Conservation (phyloP, 1,140 invertebrate genomes). For the Scaptomyza graminum region DNA sequence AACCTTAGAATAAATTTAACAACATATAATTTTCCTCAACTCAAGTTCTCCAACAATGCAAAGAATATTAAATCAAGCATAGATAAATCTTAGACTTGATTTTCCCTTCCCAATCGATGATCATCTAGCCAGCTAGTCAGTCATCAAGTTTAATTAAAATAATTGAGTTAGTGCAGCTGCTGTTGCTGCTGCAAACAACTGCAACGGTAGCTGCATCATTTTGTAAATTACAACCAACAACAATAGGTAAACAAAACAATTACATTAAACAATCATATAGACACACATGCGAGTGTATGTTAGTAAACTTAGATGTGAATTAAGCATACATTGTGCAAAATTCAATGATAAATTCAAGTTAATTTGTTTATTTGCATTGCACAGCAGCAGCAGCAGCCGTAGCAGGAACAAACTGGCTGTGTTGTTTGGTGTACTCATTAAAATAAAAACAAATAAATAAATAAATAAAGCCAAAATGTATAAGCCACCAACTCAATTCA, state of each 20-base stretch:
- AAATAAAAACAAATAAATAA: constrained; percentile 71
- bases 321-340: constrained; percentile 20
- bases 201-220: constrained; percentile 34
- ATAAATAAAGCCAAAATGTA: constrained; percentile 59
- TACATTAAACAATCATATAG: constrained; percentile 55
- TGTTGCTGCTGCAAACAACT: constrained; percentile 23
- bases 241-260: constrained; percentile 63
- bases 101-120: constrained; percentile 29
- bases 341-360: constrained; percentile 70
- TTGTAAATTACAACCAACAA: constrained; percentile 43
- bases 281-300: constrained; percentile 14
- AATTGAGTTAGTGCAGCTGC: constrained; percentile 56
- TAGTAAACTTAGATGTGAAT: background rate
- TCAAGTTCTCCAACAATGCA: background rate
- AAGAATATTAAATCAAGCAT: background rate
- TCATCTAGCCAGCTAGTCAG: constrained; percentile 28
- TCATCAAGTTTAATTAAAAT: constrained; percentile 50
- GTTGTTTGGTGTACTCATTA: constrained; percentile 44
- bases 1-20: too few species aligned
- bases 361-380: constrained; percentile 71
- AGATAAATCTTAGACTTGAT: background rate
- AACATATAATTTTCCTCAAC: too few species aligned
- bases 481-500: constrained; percentile 27
- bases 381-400: constrained; percentile 13
- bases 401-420: background rate